Conservation (phyloP, 2,888 invertebrate genomes). For the Calliphora vomitoria region DNA sequence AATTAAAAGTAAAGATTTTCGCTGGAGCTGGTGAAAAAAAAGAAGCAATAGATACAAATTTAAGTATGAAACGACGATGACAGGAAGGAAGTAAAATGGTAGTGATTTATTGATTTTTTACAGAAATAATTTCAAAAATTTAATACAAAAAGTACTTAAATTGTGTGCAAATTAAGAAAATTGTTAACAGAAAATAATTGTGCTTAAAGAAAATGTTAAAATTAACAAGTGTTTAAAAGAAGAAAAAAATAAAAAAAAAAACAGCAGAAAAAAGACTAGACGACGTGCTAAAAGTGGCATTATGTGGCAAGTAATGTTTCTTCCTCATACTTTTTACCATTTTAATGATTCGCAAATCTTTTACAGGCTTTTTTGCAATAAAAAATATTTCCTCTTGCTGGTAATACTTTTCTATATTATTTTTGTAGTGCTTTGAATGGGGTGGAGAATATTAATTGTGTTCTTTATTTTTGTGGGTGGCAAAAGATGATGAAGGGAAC, state of each 20-base stretch:
- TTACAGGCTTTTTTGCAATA: constrained; percentile 13
- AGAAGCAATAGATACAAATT: constrained; percentile 62
- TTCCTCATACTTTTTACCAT: constrained; percentile 6
- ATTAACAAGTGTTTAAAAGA: constrained; percentile 58
- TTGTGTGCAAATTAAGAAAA: background rate
- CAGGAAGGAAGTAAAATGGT: constrained; percentile 69
- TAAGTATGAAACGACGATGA: constrained; percentile 51
- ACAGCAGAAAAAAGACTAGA: background rate
- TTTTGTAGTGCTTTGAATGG: constrained; percentile 18
- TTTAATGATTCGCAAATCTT: constrained; percentile 48
- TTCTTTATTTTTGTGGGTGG: constrained; percentile 2
- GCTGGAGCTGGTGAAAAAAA: constrained; percentile 22
- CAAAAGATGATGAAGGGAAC: constrained; percentile 5
- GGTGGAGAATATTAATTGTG: constrained; percentile 41
- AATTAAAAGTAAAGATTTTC: constrained; percentile 49
- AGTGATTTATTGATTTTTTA: constrained; percentile 75
- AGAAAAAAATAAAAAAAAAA: background rate
- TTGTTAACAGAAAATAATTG: background rate
- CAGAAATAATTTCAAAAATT: constrained; percentile 51
- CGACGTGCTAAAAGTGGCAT: constrained; percentile 19
- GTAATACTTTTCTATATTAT: background rate
- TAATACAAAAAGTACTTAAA: background rate
- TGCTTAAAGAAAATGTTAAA: background rate
- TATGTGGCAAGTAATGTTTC: constrained; percentile 61
- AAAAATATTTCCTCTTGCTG: constrained; percentile 15